Conservation (phyloP, 2,797 vertebrate genomes). For the Octomys mimax region DNA sequence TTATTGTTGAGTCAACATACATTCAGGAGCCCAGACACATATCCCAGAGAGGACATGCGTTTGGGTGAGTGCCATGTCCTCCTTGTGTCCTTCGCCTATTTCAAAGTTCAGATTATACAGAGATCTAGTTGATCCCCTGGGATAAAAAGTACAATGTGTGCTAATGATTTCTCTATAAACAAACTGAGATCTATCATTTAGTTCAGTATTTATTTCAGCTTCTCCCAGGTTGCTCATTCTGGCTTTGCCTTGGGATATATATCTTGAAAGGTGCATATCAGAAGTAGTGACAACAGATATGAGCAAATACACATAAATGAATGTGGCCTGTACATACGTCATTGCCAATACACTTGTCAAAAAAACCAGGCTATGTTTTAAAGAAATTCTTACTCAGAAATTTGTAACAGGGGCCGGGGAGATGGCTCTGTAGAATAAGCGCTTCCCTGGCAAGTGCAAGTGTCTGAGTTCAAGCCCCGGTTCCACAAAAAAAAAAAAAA, state of each 20-base stretch:
- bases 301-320: not conserved
- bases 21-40: not conserved
- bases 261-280: not conserved
- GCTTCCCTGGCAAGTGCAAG: no score
- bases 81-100: not conserved
- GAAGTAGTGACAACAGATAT: not conserved
- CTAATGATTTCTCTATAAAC: not conserved
- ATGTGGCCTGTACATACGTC: not conserved
- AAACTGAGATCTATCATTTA: not conserved
- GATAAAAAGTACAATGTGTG: not conserved
- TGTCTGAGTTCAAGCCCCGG: no score
- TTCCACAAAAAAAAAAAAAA: no score
- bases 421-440: no score
- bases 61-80: not conserved
- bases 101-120: slow-evolving; percentile 1
- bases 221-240: not conserved
- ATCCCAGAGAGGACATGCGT: not conserved
- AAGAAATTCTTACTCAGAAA: slow-evolving; percentile 32
- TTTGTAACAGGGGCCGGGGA: no score
- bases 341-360: not conserved
- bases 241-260: not conserved
- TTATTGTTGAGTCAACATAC: not conserved
- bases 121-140: not conserved
- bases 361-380: not conserved
- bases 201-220: not conserved